These are phyloP conservation scores for Aldabrachelys gigantea DNA, from an alignment of 2,113 vertebrate genomes.

Conservation along the genomic window DNA sequence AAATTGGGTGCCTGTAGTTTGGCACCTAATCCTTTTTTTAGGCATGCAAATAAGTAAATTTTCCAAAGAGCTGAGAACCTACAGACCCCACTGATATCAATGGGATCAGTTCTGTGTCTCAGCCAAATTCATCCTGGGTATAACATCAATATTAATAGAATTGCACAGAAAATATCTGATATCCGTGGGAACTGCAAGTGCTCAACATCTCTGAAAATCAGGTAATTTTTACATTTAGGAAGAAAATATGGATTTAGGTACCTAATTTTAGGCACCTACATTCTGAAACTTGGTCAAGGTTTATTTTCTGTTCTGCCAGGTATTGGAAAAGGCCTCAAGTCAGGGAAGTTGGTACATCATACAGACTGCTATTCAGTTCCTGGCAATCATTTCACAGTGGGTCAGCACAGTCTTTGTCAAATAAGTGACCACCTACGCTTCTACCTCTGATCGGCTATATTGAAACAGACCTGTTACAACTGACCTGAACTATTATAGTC, in stretches of 20 bases:
- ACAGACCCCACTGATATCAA: not conserved
- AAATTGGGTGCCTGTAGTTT: not conserved
- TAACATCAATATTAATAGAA: not conserved
- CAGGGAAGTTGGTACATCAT: not conserved
- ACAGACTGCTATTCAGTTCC: not conserved
- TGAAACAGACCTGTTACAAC: not conserved
- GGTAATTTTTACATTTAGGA: constrained; percentile 8
- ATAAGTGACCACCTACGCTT: not conserved
- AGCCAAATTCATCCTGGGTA: not conserved
- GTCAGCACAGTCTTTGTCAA: not conserved
- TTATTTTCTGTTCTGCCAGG: constrained; percentile 4
- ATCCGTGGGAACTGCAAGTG: constrained; percentile 25
- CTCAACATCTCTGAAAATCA: constrained; percentile 41
- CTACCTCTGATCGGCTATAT: not conserved
- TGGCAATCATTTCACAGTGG: not conserved
- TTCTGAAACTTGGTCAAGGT: not conserved
- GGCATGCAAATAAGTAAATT: not conserved
- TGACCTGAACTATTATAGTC: not conserved
- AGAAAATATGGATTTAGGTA: constrained; percentile 17
- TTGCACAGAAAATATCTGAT: not conserved
- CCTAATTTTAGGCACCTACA: constrained; percentile 7
- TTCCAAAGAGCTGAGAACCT: not conserved
- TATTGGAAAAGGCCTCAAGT: not conserved
- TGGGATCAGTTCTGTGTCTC: not conserved
- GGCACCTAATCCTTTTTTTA: not conserved